These are phyloP conservation scores for Nematostella vectensis DNA, from an alignment of 92 coral and sea anemone species.

Conservation along the genomic window DNA sequence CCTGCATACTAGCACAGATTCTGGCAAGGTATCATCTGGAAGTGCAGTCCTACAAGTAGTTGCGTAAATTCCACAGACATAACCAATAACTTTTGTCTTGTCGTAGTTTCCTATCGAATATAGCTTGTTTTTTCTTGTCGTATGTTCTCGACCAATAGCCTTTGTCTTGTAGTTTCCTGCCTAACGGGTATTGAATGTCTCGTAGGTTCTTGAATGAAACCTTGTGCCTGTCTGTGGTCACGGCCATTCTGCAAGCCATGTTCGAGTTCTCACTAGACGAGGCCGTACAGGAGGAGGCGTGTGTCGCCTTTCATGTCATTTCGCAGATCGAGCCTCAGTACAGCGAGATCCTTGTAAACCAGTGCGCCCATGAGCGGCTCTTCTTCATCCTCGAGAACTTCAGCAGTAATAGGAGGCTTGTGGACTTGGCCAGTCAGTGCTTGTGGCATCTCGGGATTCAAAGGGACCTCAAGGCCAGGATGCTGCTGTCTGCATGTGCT, in stretches of 20 bases:
- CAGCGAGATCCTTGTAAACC: constrained; percentile 63
- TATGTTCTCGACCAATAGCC: too few species aligned
- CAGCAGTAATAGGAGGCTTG: constrained; percentile 46
- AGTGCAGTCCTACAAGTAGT: too few species aligned
- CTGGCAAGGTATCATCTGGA: constrained; percentile 47
- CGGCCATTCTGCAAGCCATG: constrained; percentile 58
- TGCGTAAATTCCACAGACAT: too few species aligned
- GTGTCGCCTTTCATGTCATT: constrained; percentile 68
- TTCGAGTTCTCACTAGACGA: constrained; percentile 30
- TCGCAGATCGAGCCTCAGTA: constrained; percentile 55
- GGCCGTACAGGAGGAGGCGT: constrained; percentile 67
- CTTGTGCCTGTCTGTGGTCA: constrained; percentile 31
- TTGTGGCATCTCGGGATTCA: constrained; percentile 74
- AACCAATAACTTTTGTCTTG: too few species aligned
- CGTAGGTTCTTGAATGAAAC: constrained; percentile 42
- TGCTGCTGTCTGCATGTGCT: constrained; percentile 84
- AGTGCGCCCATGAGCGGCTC: constrained; percentile 69
- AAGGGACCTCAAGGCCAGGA: constrained; percentile 56
- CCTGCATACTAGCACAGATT: constrained; percentile 58
- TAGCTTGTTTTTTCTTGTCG: too few species aligned
- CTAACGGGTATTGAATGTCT: too few species aligned
- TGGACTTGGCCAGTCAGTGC: constrained; percentile 66
- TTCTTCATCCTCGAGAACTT: constrained; percentile 61
- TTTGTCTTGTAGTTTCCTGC: too few species aligned
- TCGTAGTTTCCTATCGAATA: too few species aligned